These are phyloP conservation scores for Mus minutoides DNA, from an alignment of 2,797 vertebrate species.

Conservation along the genomic window DNA sequence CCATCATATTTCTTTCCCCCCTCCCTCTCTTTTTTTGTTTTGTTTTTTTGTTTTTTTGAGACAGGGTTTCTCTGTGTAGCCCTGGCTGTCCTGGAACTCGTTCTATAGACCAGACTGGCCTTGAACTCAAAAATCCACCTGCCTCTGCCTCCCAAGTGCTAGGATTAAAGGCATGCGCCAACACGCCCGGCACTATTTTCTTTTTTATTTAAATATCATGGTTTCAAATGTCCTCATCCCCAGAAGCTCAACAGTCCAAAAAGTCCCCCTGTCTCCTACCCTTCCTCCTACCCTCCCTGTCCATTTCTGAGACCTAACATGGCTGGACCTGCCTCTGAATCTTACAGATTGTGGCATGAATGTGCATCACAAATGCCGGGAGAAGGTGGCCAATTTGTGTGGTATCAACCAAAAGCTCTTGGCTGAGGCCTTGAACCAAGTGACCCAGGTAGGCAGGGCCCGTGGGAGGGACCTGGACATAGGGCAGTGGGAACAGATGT, in stretches of 20 bases:
- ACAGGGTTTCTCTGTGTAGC: too few species aligned
- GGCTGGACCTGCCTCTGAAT: background rate
- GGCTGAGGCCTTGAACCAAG: slow-evolving; percentile 95
- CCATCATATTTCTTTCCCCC: background rate
- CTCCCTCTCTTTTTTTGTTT: too few species aligned
- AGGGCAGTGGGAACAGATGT: background rate
- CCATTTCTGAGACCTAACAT: background rate
- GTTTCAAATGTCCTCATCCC: background rate
- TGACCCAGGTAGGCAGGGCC: slow-evolving; percentile 90
- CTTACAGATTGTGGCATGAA: slow-evolving; percentile 95
- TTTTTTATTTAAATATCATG: slow-evolving; percentile 14
- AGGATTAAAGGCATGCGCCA: too few species aligned
- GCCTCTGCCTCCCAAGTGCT: background rate
- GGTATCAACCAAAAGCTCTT: slow-evolving; percentile 99
- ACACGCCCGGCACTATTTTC: too few species aligned
- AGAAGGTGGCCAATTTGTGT: slow-evolving; percentile 97
- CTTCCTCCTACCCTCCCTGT: background rate
- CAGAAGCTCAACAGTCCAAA: background rate
- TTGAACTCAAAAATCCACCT: background rate
- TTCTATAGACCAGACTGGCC: too few species aligned
- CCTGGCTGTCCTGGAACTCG: too few species aligned
- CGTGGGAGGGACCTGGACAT: background rate
- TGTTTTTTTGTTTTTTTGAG: too few species aligned
- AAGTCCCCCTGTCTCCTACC: background rate
- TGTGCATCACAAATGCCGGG: slow-evolving; percentile 94